A percentile compares a stretch with the other conserved stretches of the same genome.
Conservation (phyloP, 2,113 vertebrate genomes). For the Protomyctophum bolini region DNA sequence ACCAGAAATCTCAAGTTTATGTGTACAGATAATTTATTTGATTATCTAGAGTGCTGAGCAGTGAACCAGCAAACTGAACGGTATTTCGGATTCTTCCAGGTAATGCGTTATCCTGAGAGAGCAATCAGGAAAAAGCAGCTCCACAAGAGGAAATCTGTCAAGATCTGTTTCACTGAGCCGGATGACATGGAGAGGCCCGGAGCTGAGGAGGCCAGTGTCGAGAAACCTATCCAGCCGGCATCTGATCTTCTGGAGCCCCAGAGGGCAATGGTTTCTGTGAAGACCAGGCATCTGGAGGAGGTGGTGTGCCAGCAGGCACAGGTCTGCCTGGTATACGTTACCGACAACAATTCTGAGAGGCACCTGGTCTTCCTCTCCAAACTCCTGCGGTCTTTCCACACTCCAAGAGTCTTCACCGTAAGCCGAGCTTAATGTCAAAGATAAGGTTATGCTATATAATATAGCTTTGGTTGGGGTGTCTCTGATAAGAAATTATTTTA, state of each 20-base stretch:
- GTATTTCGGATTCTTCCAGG: constrained; percentile 44
- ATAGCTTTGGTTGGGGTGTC: neutral
- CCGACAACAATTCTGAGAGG: constrained; percentile 83
- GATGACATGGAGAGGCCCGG: constrained; percentile 55
- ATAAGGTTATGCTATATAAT: neutral
- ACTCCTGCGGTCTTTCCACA: constrained; percentile 86
- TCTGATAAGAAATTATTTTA: neutral
- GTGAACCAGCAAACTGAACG: constrained; percentile 5
- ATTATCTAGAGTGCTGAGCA: constrained; percentile 9
- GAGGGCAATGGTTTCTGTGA: constrained; percentile 54
- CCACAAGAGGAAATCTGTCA: constrained; percentile 82
- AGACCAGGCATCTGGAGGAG: constrained; percentile 83
- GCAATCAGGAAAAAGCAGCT: constrained; percentile 56
- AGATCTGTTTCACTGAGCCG: constrained; percentile 76
- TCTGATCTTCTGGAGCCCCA: constrained; percentile 27
- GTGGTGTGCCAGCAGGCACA: constrained; percentile 89
- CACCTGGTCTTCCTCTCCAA: constrained; percentile 91
- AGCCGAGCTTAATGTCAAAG: constrained; percentile 21
- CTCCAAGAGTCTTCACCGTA: constrained; percentile 81
- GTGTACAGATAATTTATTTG: constrained; percentile 9
- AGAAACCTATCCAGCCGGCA: constrained; percentile 36
- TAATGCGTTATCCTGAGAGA: constrained; percentile 84
- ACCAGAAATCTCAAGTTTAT: no score
- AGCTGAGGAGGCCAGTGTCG: constrained; percentile 33
- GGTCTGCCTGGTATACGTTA: constrained; percentile 86